phyloP scores from a whole-genome alignment of 2,888 invertebrate genomes.

The Hoplodrina blanda region DNA sequence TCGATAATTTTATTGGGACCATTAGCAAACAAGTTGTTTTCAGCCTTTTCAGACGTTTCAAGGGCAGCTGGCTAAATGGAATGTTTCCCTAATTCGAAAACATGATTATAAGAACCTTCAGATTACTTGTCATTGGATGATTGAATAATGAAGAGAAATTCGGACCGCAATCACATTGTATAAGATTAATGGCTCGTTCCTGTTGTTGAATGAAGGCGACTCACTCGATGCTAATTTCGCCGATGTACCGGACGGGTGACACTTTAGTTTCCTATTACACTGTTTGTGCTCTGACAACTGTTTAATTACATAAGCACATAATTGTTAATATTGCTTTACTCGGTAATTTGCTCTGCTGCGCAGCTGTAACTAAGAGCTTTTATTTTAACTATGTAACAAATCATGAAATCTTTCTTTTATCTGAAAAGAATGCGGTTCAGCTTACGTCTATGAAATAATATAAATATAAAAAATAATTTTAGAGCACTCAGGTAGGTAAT shows the following conservation, averaged over 20 bases:
- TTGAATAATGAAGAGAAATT: constrained; percentile 80
- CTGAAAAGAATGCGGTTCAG: not conserved
- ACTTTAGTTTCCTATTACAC: constrained; percentile 71
- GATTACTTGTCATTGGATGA: constrained; percentile 69
- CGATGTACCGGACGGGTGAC: constrained; percentile 68
- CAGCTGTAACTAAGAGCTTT: not conserved
- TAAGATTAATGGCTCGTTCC: constrained; percentile 80
- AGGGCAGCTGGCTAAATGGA: constrained; percentile 18
- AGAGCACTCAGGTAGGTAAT: not conserved
- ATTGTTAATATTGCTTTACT: constrained; percentile 31
- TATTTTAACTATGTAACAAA: not conserved
- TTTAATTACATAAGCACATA: constrained; percentile 43
- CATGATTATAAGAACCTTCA: constrained; percentile 51
- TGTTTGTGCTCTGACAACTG: constrained; percentile 56
- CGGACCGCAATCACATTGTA: constrained; percentile 77
- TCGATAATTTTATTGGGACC: constrained; percentile 36
- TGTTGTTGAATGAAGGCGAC: constrained; percentile 75
- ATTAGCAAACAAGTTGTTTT: constrained; percentile 38
- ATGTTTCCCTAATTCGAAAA: constrained; percentile 47
- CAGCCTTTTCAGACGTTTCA: constrained; percentile 7
- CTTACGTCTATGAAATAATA: not conserved
- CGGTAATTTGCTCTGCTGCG: not conserved
- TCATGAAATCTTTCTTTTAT: not conserved
- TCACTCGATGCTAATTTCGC: constrained; percentile 77
- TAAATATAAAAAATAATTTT: not conserved